These are phyloP conservation scores for Catalaphyllia jardinei DNA, from an alignment of 64 coral and sea anemone species.

Conservation along the genomic window DNA sequence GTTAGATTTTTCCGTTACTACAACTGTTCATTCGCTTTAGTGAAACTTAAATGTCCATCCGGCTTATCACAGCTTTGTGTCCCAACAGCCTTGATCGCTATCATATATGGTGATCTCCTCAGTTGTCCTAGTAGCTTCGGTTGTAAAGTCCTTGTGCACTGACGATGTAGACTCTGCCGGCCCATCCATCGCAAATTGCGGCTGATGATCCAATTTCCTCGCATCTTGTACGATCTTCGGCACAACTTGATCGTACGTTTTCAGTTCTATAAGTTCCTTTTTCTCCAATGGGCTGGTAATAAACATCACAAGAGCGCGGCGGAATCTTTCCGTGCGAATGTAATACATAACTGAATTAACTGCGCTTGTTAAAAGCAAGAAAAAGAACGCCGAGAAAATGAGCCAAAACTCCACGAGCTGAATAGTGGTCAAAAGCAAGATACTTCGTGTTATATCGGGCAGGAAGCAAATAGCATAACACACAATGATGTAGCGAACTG, in stretches of 20 bases:
- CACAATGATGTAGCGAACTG: background rate
- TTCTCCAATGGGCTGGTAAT: background rate
- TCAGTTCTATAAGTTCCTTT: conserved; percentile 1
- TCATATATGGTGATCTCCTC: background rate
- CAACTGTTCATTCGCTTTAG: background rate
- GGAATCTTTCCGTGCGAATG: conserved; percentile 22
- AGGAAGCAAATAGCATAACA: conserved; percentile 11
- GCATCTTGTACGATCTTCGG: background rate
- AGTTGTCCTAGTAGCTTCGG: background rate
- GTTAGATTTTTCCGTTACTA: background rate
- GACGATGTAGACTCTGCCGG: background rate
- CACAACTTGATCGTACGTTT: conserved; percentile 6
- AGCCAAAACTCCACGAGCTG: background rate
- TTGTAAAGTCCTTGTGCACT: background rate
- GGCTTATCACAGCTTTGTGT: conserved; percentile 11
- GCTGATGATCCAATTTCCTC: background rate
- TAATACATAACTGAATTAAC: conserved; percentile 7
- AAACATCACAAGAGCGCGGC: background rate
- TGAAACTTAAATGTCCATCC: background rate
- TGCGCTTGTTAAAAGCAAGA: background rate
- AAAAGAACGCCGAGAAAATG: background rate
- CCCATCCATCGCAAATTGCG: background rate
- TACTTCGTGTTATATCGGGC: background rate
- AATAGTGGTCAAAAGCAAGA: background rate
- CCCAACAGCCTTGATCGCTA: background rate